Conservation (phyloP, 2,797 vertebrate genomes). For the Chromobotia macracanthus region DNA sequence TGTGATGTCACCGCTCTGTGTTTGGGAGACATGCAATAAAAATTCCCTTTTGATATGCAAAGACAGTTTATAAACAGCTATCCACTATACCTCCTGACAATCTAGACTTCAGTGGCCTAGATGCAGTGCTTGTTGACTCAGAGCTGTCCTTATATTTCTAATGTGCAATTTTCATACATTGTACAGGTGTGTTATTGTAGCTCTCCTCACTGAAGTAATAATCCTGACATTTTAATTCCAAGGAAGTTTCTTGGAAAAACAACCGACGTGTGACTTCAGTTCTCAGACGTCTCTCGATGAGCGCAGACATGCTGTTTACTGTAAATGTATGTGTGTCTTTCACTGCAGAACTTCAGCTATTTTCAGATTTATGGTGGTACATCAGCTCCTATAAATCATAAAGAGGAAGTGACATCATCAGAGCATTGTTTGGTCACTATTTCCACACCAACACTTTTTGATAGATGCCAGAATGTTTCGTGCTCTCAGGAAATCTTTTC, state of each 20-base stretch:
- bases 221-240: slow-evolving; percentile 25
- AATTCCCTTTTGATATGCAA: slow-evolving; percentile 27
- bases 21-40: slow-evolving; percentile 29
- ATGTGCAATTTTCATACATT: slow-evolving; percentile 50
- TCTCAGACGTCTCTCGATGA: background rate
- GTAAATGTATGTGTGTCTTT: slow-evolving; percentile 27
- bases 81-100: slow-evolving; percentile 29
- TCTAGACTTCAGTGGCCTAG: slow-evolving; percentile 39
- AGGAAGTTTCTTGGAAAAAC: slow-evolving; percentile 23
- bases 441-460: slow-evolving; percentile 51
- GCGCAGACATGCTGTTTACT: slow-evolving; percentile 21
- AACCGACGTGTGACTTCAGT: slow-evolving; percentile 1
- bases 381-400: slow-evolving; percentile 34
- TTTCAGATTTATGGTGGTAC: slow-evolving; percentile 21
- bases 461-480: slow-evolving; percentile 64
- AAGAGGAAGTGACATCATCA: background rate
- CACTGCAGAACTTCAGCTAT: slow-evolving; percentile 7
- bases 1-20: background rate
- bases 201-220: slow-evolving; percentile 30
- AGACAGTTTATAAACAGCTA: slow-evolving; percentile 34
- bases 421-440: background rate
- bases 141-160: slow-evolving; percentile 41
- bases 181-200: slow-evolving; percentile 28
- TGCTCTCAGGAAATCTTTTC: slow-evolving; percentile 72
- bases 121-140: slow-evolving; percentile 17